phyloP scores from a whole-genome alignment of 2,113 vertebrate genomes.

The Eurystomus gularis region DNA sequence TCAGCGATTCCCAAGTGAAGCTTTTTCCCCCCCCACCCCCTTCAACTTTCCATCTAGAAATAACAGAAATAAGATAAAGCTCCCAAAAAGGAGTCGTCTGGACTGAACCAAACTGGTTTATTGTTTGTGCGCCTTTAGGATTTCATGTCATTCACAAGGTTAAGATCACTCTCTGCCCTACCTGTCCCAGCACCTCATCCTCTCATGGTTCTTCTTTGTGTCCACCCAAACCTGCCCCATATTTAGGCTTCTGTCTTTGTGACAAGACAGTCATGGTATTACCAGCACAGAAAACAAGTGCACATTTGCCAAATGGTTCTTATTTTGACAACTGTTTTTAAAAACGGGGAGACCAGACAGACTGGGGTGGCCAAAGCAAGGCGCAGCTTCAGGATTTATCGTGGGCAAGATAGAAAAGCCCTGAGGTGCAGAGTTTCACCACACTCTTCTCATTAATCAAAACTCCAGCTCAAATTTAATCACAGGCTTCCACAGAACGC shows the following conservation, averaged over 20 bases:
- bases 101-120: not conserved
- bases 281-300: not conserved
- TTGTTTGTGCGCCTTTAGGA: not conserved
- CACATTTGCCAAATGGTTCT: not conserved
- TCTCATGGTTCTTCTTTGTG: not conserved
- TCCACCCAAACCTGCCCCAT: not conserved
- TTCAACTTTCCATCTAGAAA: not conserved
- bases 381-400: not conserved
- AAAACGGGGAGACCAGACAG: not conserved
- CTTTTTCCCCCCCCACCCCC: not conserved
- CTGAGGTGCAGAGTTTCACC: not conserved
- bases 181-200: not conserved
- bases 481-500: not conserved
- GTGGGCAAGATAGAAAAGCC: accelerated
- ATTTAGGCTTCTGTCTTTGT: not conserved
- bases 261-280: not conserved
- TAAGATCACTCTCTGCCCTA: not conserved
- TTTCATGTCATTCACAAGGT: not conserved
- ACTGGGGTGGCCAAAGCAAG: not conserved
- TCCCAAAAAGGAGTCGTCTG: not conserved
- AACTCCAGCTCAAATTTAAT: not conserved
- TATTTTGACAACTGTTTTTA: not conserved
- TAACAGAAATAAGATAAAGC: not conserved
- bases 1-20: not conserved
- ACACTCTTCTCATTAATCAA: not conserved